These are phyloP conservation scores for Hydropsyche betteni DNA, from an alignment of 2,888 invertebrate genomes.

Conservation along the genomic window DNA sequence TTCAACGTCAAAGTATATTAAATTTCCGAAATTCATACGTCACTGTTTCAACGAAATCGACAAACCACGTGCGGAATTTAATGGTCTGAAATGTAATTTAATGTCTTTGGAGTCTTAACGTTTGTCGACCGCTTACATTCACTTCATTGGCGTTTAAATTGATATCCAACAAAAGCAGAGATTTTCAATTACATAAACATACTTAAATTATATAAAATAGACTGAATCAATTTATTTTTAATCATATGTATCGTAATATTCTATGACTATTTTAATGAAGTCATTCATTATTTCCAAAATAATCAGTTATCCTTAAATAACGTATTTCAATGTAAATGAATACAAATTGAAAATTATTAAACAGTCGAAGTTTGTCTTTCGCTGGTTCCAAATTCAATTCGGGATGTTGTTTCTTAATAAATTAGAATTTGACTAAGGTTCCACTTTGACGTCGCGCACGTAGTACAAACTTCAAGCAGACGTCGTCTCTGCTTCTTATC, in stretches of 20 bases:
- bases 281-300: too few species aligned
- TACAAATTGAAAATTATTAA: not conserved
- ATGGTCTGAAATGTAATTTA: slow-evolving; percentile 24
- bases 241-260: too few species aligned
- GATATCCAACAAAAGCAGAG: slow-evolving; percentile 7
- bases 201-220: too few species aligned
- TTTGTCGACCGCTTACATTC: slow-evolving; percentile 2
- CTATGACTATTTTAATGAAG: too few species aligned
- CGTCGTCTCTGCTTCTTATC: slow-evolving; percentile 4
- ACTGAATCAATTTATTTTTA: too few species aligned
- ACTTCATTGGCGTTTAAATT: slow-evolving; percentile 3
- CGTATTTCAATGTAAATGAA: not conserved
- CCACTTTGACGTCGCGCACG: not conserved
- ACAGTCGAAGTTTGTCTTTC: not conserved
- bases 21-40: slow-evolving; percentile 4
- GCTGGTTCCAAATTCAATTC: not conserved
- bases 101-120: not conserved
- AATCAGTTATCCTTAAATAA: too few species aligned
- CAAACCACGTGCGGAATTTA: slow-evolving; percentile 11
- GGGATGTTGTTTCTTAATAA: not conserved
- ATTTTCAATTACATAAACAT: not conserved
- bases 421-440: not conserved
- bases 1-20: too few species aligned
- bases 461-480: too few species aligned
- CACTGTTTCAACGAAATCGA: slow-evolving; percentile 13